These are phyloP conservation scores for Perdita meconis DNA, from an alignment of 2,888 invertebrate species.

Conservation along the genomic window DNA sequence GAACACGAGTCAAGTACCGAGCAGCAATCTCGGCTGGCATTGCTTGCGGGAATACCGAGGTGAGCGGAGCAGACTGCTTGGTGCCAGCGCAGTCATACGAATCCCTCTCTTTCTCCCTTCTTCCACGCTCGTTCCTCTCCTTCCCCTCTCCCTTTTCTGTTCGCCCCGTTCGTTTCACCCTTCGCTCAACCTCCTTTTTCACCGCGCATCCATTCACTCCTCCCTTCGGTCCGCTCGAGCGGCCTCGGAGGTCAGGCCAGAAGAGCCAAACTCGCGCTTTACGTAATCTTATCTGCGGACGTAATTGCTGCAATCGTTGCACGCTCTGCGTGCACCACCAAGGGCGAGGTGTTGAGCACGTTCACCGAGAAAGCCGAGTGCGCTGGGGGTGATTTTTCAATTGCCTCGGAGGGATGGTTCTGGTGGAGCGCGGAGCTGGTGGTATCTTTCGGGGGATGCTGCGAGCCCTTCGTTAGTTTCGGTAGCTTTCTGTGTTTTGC, in stretches of 20 bases:
- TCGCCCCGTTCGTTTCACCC: constrained; percentile 28
- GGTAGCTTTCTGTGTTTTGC: too few species aligned
- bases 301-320: constrained; percentile 52
- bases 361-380: too few species aligned
- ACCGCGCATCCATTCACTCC: constrained; percentile 45
- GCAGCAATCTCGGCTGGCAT: constrained; percentile 68
- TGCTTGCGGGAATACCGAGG: constrained; percentile 73
- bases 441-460: too few species aligned
- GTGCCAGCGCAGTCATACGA: constrained; percentile 78
- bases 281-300: constrained; percentile 61
- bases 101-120: constrained; percentile 58
- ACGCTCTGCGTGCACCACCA: constrained; percentile 12
- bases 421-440: background rate
- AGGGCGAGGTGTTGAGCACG: constrained; percentile 12
- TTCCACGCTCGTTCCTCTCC: constrained; percentile 30
- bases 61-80: constrained; percentile 81
- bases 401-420: background rate
- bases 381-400: background rate
- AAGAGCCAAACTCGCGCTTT: constrained; percentile 67
- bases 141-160: background rate
- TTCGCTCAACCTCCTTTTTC: constrained; percentile 24
- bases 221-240: constrained; percentile 12
- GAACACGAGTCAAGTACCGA: constrained; percentile 65
- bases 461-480: too few species aligned
- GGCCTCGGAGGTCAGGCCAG: constrained; percentile 51